Evolutionary conservation across 1,140 invertebrate genomes (phyloP), one percentile per base, ranked within the genome.

Genomic region (Hyposmocoma kahamanoa): DNA sequence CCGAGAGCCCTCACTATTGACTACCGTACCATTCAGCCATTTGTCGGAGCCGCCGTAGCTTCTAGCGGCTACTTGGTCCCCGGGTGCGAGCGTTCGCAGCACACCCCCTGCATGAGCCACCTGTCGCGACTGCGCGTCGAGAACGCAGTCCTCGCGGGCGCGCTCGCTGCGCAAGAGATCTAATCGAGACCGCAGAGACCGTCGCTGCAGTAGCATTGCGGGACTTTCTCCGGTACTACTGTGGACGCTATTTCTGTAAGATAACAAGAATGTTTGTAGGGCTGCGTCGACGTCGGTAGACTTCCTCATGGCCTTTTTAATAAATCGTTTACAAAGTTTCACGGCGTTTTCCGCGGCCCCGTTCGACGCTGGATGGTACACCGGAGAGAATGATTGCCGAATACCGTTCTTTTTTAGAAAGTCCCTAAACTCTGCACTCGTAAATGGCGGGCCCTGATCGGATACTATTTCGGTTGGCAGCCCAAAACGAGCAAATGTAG

Each of bases 151-250:
- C 41, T 22, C 6, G 4, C 22, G 41, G 11, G 41, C 20, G 41
- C 2, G 20, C 20, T 42, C 41, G 21, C 41, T 22, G 11, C 41
- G 41, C 41, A 42, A 13, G 11, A 42, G 11, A 24, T 42, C 41
- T 15, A 42, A 17, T n/a, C 41, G 41, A 10, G 41, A 22, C 13
- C 41, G 13, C 18, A 42, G n/a, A 3, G 21, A 2, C 21, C 41
- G 20, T 3, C 41, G 41, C 41, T 42, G 41, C 10, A 42, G 18
- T 6, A 42, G 21, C 41, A 42, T 42, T 4, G 41, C 41, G n/a
- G 41, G 41, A 13, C 21, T 42, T 11, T 42, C 41, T 1, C 41
- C n/a, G n/a, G n/a, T n/a, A n/a, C n/a, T n/a, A n/a, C n/a, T n/a
- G n/a, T n/a, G n/a, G n/a, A n/a, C n/a, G n/a, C n/a, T n/a, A n/a